Evolutionary conservation across 2,113 vertebrate species (phyloP), one percentile per base, ranked within the genome.

Genomic region (Campylomormyrus tamandua): DNA sequence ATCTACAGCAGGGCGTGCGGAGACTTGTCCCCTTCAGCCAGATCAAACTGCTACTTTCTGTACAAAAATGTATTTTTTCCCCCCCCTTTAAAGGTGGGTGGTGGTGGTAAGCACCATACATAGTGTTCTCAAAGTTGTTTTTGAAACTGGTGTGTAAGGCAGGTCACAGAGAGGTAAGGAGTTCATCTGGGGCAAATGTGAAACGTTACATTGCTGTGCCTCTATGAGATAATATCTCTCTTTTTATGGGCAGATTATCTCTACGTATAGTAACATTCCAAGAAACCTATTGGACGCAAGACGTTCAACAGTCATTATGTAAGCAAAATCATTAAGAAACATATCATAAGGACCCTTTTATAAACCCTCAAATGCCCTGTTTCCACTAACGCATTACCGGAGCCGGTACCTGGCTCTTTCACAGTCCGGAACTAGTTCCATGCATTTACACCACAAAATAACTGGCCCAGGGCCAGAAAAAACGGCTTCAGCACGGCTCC

Each of bases 141-240:
- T 42, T 66, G 87, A 90, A 90, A 80, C 88, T 66, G 84, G 42
- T 85, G 39, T 80, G 90, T 50, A 89, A 27, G n/a, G 15, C 56
- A 87, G 89, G 91, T 92, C 90, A 90, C 15, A 31, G 88, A 88
- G 42, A 90, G 90, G 91, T 90, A 11, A 77, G 35, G 66, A 56
- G 77, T 91, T 90, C 80, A 87, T 5, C 46, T 83, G 21, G 86
- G 87, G 89, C 24, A 86, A 88, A 90, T 62, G 89, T 89, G 74
- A 31, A n/a, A 85, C 17, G 66, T 53, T 58, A n/a, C 77, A 83
- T 89, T 53, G 77, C 80, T 83, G 42, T 46, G 31, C 50, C 35
- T 52, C 11, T 46, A n/a, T 77, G 24, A 42, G 66, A 52, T 31
- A 42, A 85, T 0, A 19, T 91, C 84, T 85, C 39, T 49, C 24